Conservation (phyloP, 2,888 invertebrate species). For the Gymnoscelis rufifasciata region DNA sequence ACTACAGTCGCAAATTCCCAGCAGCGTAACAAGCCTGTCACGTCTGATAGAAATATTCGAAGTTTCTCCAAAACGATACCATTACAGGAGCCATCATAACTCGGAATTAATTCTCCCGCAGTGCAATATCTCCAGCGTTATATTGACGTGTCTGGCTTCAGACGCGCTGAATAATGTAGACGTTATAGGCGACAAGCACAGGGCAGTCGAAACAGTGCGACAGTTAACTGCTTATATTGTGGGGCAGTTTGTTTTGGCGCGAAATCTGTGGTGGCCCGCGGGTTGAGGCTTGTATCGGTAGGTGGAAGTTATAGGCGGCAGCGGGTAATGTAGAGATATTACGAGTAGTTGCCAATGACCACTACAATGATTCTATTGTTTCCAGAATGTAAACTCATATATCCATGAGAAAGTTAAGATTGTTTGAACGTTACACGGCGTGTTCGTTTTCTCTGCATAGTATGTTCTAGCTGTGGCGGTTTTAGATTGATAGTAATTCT, state of each 20-base stretch:
- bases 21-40: neutral
- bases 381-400: no score
- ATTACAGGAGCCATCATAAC: slow-evolving; percentile 3
- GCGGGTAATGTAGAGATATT: no score
- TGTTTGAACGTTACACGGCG: no score
- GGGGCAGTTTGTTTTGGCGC: slow-evolving; percentile 33
- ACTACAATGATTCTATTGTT: no score
- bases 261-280: slow-evolving; percentile 34
- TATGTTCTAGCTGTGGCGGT: no score
- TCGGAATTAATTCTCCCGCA: no score
- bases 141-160: slow-evolving; percentile 19
- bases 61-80: slow-evolving; percentile 3
- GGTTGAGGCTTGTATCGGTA: slow-evolving; percentile 25
- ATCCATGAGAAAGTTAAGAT: no score
- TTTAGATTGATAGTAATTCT: no score
- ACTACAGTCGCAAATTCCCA: no score
- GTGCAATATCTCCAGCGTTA: slow-evolving; percentile 14
- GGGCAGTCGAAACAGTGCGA: slow-evolving; percentile 1
- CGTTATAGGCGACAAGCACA: slow-evolving; percentile 3
- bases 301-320: slow-evolving; percentile 26
- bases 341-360: no score
- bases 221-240: neutral
- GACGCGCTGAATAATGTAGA: slow-evolving; percentile 15
- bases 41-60: neutral
- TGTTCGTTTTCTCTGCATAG: no score